Conservation (phyloP, 2,113 vertebrate genomes). For the Rhinolophus sinicus region DNA sequence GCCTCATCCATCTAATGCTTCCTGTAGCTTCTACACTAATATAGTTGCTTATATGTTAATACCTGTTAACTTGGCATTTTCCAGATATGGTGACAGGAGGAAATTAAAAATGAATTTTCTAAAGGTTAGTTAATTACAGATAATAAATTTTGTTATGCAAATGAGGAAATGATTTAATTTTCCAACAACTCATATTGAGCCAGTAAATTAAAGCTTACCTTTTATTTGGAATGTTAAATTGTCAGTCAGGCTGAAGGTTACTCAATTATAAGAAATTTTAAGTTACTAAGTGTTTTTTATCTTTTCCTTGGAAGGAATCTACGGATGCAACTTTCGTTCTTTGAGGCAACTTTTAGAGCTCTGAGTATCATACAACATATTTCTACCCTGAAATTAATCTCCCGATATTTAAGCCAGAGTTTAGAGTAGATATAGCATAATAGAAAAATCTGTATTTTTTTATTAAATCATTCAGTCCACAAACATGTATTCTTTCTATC, state of each 20-base stretch:
- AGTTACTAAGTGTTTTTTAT: conserved; percentile 33
- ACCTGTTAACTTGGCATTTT: conserved; percentile 76
- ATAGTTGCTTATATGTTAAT: conserved; percentile 43
- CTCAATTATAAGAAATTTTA: conserved; percentile 65
- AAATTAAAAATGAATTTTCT: conserved; percentile 81
- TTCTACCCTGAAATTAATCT: neutral
- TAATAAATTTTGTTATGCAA: conserved; percentile 83
- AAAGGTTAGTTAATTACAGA: conserved; percentile 85
- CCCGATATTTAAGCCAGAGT: neutral
- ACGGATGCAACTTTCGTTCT: neutral
- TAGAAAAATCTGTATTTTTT: neutral
- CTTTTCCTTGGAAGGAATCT: conserved; percentile 31
- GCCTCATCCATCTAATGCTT: conserved; percentile 36
- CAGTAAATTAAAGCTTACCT: conserved; percentile 77
- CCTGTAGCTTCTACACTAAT: conserved; percentile 28
- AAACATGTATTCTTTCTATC: neutral
- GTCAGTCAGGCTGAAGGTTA: conserved; percentile 74
- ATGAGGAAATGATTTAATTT: conserved; percentile 82
- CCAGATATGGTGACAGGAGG: conserved; percentile 61
- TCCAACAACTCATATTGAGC: conserved; percentile 53
- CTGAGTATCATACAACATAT: neutral
- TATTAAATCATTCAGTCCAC: neutral
- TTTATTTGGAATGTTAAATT: conserved; percentile 78
- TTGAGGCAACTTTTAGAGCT: neutral
- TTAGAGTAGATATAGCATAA: neutral